phyloP scores from a whole-genome alignment of 2,888 invertebrate genomes.

The Troides oblongomaculatus region DNA sequence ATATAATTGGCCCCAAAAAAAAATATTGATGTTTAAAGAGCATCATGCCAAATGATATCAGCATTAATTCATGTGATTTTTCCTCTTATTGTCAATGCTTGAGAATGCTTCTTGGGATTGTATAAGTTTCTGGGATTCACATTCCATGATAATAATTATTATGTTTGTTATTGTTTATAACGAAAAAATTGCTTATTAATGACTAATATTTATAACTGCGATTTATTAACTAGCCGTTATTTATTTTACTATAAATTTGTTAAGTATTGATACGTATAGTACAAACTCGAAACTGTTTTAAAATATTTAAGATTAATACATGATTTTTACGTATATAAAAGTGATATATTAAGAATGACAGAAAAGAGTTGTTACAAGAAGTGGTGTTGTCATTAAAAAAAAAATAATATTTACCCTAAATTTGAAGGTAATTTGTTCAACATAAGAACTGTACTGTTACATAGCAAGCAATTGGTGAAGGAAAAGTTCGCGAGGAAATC shows the following conservation, averaged over 20 bases:
- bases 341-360: neutral
- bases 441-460: too few species aligned
- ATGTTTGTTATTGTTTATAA: neutral
- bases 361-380: too few species aligned
- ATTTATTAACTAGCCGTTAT: neutral
- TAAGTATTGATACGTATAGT: neutral
- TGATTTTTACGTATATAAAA: too few species aligned
- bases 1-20: neutral
- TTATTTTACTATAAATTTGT: neutral
- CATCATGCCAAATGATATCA: neutral
- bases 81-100: neutral
- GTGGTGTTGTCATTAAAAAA: too few species aligned
- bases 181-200: neutral
- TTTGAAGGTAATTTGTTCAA: too few species aligned
- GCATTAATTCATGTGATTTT: neutral
- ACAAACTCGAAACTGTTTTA: too few species aligned
- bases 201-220: neutral
- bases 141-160: neutral
- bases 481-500: too few species aligned
- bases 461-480: too few species aligned
- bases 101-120: neutral
- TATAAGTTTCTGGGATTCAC: slow-evolving; percentile 1
- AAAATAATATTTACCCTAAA: too few species aligned
- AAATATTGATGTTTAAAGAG: neutral
- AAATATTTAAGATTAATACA: too few species aligned